phyloP scores from a whole-genome alignment of 2,888 invertebrate species.

The Melinaea menophilus region DNA sequence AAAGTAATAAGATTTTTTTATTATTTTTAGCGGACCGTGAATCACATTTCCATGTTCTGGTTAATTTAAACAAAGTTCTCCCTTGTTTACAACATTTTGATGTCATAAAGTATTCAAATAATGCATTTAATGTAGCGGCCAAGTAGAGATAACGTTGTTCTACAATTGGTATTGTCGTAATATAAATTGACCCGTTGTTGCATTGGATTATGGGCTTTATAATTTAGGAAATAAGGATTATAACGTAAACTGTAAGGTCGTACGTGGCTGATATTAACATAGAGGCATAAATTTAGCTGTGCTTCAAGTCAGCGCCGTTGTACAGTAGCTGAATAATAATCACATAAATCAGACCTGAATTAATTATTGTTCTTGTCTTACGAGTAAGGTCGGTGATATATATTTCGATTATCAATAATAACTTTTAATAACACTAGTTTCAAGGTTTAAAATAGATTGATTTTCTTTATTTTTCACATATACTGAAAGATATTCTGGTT shows the following conservation, averaged over 20 bases:
- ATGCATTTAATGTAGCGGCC: constrained; percentile 20
- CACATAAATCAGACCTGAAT: constrained; percentile 68
- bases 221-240: constrained; percentile 12
- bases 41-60: background rate
- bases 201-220: constrained; percentile 9
- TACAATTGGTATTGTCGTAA: constrained; percentile 13
- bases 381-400: constrained; percentile 30
- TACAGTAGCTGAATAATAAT: constrained; percentile 61
- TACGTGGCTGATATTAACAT: constrained; percentile 50
- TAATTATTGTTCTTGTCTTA: constrained; percentile 59
- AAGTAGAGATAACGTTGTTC: constrained; percentile 23
- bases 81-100: constrained; percentile 14
- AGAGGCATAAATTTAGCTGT: constrained; percentile 52
- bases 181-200: constrained; percentile 14
- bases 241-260: constrained; percentile 39
- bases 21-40: background rate
- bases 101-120: constrained; percentile 23
- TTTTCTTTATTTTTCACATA: no score
- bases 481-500: no score
- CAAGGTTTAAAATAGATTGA: no score
- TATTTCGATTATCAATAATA: constrained; percentile 4
- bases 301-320: constrained; percentile 46
- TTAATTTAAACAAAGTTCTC: background rate
- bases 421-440: no score
- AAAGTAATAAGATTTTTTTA: background rate